Evolutionary conservation across 2,113 vertebrate genomes (phyloP).

Genomic region (Grantiella picta): DNA sequence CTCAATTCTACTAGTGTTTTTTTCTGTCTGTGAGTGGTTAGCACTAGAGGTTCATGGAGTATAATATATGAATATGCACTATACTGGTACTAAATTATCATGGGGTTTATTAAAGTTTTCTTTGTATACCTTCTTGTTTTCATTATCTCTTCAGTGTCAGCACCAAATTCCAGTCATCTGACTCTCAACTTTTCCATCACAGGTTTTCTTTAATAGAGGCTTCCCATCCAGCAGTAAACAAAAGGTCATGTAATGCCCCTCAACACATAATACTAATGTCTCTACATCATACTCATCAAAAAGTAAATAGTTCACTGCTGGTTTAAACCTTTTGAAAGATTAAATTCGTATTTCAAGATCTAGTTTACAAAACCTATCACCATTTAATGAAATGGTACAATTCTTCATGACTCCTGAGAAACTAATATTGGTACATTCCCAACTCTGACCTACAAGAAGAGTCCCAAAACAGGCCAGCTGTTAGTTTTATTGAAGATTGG

Average conservation of each 20-base stretch:
- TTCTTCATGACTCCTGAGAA: not conserved
- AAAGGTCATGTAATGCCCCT: not conserved
- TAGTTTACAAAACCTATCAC: not conserved
- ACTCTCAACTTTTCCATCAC: not conserved
- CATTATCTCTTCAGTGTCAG: not conserved
- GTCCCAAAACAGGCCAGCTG: not conserved
- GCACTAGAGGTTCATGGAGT: not conserved
- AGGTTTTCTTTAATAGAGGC: not conserved
- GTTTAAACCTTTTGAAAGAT: not conserved
- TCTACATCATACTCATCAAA: not conserved
- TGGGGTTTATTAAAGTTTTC: not conserved
- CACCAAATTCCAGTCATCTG: not conserved
- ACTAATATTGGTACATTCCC: not conserved
- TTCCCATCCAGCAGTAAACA: not conserved
- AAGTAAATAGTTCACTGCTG: not conserved
- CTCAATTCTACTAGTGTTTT: not conserved
- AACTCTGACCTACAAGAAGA: not conserved
- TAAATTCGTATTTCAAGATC: not conserved
- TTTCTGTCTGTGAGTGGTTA: not conserved
- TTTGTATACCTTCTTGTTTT: not conserved
- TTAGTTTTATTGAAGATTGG: not conserved
- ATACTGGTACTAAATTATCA: not conserved
- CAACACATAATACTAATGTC: not conserved
- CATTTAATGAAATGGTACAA: not conserved
- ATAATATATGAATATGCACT: not conserved